Conservation (phyloP, 2,888 invertebrate genomes). For the Drosophila testacea region DNA sequence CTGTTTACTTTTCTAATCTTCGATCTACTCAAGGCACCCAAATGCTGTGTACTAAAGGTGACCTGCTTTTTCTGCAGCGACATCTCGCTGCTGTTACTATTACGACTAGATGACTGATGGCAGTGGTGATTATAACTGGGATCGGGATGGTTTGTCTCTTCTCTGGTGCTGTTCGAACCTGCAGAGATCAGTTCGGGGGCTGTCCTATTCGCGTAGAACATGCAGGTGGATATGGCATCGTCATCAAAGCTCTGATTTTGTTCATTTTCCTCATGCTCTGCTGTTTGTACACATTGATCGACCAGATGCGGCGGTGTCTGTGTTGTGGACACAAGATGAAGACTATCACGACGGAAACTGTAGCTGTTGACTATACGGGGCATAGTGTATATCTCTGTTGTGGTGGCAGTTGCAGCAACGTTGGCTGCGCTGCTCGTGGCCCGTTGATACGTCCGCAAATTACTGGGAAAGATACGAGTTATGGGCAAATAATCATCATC, state of each 20-base stretch:
- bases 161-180: background rate
- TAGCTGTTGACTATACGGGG: constrained; percentile 74
- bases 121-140: constrained; percentile 39
- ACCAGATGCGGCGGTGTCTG: constrained; percentile 61
- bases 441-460: constrained; percentile 70
- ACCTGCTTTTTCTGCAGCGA: constrained; percentile 65
- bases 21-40: constrained; percentile 40
- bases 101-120: constrained; percentile 70
- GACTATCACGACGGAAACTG: constrained; percentile 69
- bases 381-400: constrained; percentile 44
- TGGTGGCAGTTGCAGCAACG: constrained; percentile 2
- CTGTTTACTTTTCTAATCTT: constrained; percentile 6
- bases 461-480: constrained; percentile 66
- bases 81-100: constrained; percentile 59
- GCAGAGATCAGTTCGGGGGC: constrained; percentile 20
- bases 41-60: constrained; percentile 58
- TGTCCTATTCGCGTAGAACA: constrained; percentile 29
- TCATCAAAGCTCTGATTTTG: constrained; percentile 7
- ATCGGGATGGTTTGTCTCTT: background rate
- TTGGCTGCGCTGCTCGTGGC: constrained; percentile 43
- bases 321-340: constrained; percentile 70
- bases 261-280: constrained; percentile 32
- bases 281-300: constrained; percentile 68
- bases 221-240: constrained; percentile 38
- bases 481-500: constrained; percentile 61